Percentiles rank a stretch among this genome's conserved stretches.
These are phyloP conservation scores for Brachionus sp. DNA, from an alignment of 1,140 invertebrate genomes.

Conservation along the genomic window DNA sequence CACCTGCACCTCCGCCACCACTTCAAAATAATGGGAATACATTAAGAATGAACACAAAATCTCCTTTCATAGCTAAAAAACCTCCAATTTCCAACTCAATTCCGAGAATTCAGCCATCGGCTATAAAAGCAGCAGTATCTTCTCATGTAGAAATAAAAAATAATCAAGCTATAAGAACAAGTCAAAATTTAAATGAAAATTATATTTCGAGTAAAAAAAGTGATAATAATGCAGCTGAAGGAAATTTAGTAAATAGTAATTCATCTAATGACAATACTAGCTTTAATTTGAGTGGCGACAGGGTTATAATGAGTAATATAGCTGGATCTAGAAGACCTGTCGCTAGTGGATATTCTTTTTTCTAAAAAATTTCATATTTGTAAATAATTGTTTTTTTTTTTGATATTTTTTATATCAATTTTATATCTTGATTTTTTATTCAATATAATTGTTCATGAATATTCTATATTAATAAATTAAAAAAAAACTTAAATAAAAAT, in stretches of 20 bases:
- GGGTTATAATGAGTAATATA: constrained; percentile 40
- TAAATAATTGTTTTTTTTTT: constrained; percentile 24
- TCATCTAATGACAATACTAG: background rate
- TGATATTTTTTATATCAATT: background rate
- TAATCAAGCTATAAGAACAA: constrained; percentile 16
- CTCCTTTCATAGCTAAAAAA: background rate
- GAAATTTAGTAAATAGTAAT: background rate
- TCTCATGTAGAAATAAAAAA: background rate
- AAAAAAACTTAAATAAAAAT: no score
- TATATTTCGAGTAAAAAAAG: background rate
- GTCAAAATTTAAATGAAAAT: constrained; percentile 18
- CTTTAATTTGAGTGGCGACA: constrained; percentile 37
- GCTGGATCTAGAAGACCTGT: constrained; percentile 31
- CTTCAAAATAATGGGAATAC: background rate
- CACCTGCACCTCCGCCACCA: constrained; percentile 24
- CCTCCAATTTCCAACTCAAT: background rate
- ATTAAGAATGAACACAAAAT: constrained; percentile 12
- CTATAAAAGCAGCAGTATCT: background rate
- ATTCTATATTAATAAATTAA: background rate
- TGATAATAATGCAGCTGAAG: background rate
- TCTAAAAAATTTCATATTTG: background rate
- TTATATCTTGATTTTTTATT: background rate
- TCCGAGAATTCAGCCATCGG: background rate
- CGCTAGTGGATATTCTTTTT: constrained; percentile 14
- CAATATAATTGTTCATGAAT: background rate